These are phyloP conservation scores for Eretmocerus hayati DNA, from an alignment of 2,888 invertebrate species.

Conservation along the genomic window DNA sequence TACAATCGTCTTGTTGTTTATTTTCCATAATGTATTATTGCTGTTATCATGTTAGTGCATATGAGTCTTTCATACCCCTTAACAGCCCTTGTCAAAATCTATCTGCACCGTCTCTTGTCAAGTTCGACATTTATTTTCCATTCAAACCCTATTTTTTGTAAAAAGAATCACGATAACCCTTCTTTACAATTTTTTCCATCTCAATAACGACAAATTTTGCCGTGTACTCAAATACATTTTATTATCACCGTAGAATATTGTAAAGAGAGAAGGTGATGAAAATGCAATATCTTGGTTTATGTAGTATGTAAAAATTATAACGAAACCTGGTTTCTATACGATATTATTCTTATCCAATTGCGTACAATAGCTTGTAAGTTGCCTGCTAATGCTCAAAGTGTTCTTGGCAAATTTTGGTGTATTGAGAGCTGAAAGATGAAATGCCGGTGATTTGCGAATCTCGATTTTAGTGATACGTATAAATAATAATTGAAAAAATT, in stretches of 20 bases:
- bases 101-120: constrained; percentile 22
- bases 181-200: too few relatives aligned
- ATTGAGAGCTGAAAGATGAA: too few relatives aligned
- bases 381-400: constrained; percentile 40
- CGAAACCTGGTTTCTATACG: constrained; percentile 36
- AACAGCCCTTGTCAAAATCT: background rate
- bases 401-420: constrained; percentile 36
- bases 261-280: constrained; percentile 12
- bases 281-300: constrained; percentile 22
- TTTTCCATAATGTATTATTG: constrained; percentile 15
- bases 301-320: constrained; percentile 5
- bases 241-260: too few relatives aligned
- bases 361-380: constrained; percentile 34
- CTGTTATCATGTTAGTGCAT: constrained; percentile 12
- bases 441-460: too few relatives aligned
- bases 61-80: constrained; percentile 10
- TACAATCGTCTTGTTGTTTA: constrained; percentile 1
- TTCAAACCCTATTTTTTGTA: too few relatives aligned
- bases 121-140: too few relatives aligned
- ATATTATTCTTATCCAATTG: constrained; percentile 34
- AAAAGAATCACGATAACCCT: too few relatives aligned
- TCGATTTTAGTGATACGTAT: too few relatives aligned
- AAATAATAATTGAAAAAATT: too few relatives aligned
- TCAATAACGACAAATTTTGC: too few relatives aligned
- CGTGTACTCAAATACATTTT: too few relatives aligned